These are phyloP conservation scores for Drosophila elegans DNA, from an alignment of 1,140 invertebrate genomes.

Conservation along the genomic window DNA sequence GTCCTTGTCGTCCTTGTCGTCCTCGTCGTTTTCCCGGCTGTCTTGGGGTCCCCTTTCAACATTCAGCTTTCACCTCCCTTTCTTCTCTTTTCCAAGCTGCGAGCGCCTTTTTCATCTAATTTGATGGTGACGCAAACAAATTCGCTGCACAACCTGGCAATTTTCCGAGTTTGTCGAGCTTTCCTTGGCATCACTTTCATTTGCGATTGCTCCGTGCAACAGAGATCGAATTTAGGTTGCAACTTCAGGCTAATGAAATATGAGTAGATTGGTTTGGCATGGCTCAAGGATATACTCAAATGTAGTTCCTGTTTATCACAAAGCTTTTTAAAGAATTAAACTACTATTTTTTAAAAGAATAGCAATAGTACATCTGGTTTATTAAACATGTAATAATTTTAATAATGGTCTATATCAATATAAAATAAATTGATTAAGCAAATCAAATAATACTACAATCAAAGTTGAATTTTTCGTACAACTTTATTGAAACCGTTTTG, in stretches of 20 bases:
- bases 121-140: slow-evolving; percentile 46
- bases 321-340: too few relatives aligned
- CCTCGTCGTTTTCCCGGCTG: slow-evolving; percentile 5
- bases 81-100: neutral
- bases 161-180: slow-evolving; percentile 36
- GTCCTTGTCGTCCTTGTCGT: slow-evolving; percentile 35
- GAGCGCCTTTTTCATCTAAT: slow-evolving; percentile 23
- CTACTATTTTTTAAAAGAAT: too few relatives aligned
- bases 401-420: too few relatives aligned
- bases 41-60: slow-evolving; percentile 2
- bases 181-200: slow-evolving; percentile 46
- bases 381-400: too few relatives aligned
- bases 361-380: too few relatives aligned
- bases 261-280: neutral
- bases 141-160: slow-evolving; percentile 48
- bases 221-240: slow-evolving; percentile 2
- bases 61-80: neutral
- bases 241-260: slow-evolving; percentile 4
- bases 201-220: neutral
- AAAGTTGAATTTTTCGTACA: too few relatives aligned
- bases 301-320: neutral
- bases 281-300: neutral
- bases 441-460: too few relatives aligned
- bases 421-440: too few relatives aligned
- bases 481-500: too few relatives aligned